Evolutionary conservation across 2,888 invertebrate species (phyloP).

Genomic region (Rhodophaea formosa): DNA sequence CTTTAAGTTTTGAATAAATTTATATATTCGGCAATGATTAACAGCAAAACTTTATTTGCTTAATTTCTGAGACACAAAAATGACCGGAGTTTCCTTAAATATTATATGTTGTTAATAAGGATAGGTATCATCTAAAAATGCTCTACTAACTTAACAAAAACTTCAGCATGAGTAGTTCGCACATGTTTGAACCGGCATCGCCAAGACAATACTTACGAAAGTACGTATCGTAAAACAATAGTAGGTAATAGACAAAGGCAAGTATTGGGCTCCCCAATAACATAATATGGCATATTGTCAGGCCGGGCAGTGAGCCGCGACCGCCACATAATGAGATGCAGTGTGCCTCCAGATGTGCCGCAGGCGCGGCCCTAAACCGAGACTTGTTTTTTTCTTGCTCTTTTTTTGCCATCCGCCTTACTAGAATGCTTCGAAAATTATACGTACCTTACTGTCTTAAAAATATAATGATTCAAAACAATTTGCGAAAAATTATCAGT

Average conservation of each 20-base stretch:
- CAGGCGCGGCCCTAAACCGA: constrained; percentile 68
- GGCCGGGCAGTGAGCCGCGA: constrained; percentile 62
- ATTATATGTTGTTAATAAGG: too few species aligned
- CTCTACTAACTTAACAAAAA: not conserved
- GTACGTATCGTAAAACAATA: constrained; percentile 24
- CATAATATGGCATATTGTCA: constrained; percentile 25
- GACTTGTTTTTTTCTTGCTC: constrained; percentile 58
- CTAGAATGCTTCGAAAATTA: constrained; percentile 40
- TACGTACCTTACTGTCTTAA: constrained; percentile 31
- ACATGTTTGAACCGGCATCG: not conserved
- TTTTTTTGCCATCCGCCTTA: constrained; percentile 44
- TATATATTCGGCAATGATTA: too few species aligned
- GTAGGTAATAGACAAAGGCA: constrained; percentile 3
- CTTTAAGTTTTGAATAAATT: too few species aligned
- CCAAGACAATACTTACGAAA: not conserved
- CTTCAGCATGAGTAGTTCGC: not conserved
- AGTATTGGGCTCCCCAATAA: constrained; percentile 8
- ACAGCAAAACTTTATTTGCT: too few species aligned
- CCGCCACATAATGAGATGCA: constrained; percentile 75
- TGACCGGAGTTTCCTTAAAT: too few species aligned
- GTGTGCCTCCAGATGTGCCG: constrained; percentile 75
- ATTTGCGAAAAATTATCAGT: not conserved
- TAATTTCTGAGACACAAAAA: too few species aligned
- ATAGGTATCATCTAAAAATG: too few species aligned
- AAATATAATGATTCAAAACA: not conserved